Conservation (phyloP, 2,888 invertebrate species). For the Xestia rhomboidea region DNA sequence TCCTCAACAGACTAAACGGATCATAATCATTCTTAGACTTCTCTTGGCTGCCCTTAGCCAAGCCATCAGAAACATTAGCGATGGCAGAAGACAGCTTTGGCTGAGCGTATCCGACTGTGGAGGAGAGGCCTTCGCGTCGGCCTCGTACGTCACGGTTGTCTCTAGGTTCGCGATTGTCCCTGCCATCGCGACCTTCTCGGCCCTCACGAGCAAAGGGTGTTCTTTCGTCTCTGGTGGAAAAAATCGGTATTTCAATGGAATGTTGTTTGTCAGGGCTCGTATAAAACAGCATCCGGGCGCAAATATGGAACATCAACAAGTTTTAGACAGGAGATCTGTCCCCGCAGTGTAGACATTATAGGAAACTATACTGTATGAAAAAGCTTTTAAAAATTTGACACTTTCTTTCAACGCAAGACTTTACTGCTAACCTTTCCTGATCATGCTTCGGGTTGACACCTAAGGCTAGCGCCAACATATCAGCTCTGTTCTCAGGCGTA, state of each 20-base stretch:
- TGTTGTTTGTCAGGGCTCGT: neutral
- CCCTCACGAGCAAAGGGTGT: slow-evolving; percentile 11
- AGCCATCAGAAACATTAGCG: slow-evolving; percentile 65
- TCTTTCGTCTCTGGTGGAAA: slow-evolving; percentile 47
- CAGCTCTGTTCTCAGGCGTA: slow-evolving; percentile 76
- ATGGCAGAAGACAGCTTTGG: slow-evolving; percentile 76
- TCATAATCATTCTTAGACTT: slow-evolving; percentile 78
- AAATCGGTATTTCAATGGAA: neutral
- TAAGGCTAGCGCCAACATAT: slow-evolving; percentile 90
- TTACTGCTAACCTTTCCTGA: slow-evolving; percentile 69
- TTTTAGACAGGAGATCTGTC: neutral
- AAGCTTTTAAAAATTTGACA: no score
- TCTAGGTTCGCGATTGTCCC: slow-evolving; percentile 65
- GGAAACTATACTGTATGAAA: no score
- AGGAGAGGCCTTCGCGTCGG: slow-evolving; percentile 75
- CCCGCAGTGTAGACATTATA: neutral
- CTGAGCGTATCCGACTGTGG: slow-evolving; percentile 70
- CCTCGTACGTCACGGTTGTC: slow-evolving; percentile 53
- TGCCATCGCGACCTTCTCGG: slow-evolving; percentile 63
- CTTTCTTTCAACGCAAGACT: neutral
- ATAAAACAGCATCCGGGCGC: neutral
- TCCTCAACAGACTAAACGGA: slow-evolving; percentile 82
- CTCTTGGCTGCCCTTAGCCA: slow-evolving; percentile 46
- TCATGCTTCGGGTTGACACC: slow-evolving; percentile 88
- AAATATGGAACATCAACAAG: neutral